phyloP scores from a whole-genome alignment of 2,797 vertebrate species.

The Eutrigla gurnardus region DNA sequence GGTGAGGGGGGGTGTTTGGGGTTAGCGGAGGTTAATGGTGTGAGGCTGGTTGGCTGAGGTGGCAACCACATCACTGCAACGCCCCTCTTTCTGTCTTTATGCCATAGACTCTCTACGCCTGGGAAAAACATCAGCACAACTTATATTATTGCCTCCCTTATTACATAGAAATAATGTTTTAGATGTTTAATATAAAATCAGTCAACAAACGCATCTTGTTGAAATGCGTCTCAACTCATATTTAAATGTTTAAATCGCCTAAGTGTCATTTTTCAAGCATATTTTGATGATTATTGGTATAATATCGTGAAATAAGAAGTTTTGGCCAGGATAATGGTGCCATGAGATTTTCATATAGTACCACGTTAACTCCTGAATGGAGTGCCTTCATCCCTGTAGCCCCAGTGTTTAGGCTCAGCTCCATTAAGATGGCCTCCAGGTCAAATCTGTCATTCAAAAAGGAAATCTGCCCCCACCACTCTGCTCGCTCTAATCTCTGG shows the following conservation, averaged over 20 bases:
- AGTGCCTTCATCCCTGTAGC: too few relatives aligned
- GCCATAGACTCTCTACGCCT: neutral
- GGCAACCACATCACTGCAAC: conserved; percentile 1
- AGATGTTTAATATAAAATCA: neutral
- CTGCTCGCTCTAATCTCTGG: conserved; percentile 45
- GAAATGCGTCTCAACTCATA: neutral
- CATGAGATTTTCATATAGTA: too few relatives aligned
- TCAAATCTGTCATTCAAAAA: conserved; percentile 40
- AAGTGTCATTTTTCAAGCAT: too few relatives aligned
- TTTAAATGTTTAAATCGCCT: too few relatives aligned
- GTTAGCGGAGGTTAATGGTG: neutral
- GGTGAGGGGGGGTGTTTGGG: conserved; percentile 11
- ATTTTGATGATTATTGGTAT: too few relatives aligned
- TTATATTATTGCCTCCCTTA: neutral
- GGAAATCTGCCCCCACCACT: conserved; percentile 33
- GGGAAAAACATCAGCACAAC: neutral
- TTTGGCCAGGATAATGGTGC: too few relatives aligned
- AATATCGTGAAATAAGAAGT: too few relatives aligned
- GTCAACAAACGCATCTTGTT: too few relatives aligned
- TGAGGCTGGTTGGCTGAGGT: neutral
- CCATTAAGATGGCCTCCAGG: conserved; percentile 25
- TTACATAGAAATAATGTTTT: neutral
- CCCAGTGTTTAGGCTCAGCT: conserved; percentile 31
- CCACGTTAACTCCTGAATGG: too few relatives aligned
- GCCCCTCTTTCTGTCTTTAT: neutral